A percentile compares a stretch with the other conserved stretches of the same genome.
Conservation (phyloP, 2,797 vertebrate species). For the Lutjanus argentimaculatus region DNA sequence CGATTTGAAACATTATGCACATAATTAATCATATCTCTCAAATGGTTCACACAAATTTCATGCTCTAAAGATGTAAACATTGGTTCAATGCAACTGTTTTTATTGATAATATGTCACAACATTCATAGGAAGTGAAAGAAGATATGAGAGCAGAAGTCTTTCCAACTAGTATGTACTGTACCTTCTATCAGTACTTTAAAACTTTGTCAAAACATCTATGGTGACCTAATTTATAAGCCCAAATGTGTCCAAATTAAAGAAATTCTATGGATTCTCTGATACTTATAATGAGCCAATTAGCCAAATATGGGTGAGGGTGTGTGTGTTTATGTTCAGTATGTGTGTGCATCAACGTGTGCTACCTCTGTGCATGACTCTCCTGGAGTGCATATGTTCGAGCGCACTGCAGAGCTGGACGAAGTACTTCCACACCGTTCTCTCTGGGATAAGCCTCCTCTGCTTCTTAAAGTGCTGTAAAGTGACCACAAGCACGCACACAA, state of each 20-base stretch:
- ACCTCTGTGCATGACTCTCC: slow-evolving; percentile 99
- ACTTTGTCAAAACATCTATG: slow-evolving; percentile 1
- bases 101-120: slow-evolving; percentile 6
- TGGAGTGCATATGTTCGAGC: slow-evolving; percentile 98
- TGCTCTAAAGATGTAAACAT: neutral
- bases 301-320: neutral
- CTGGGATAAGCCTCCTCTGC: slow-evolving; percentile 96
- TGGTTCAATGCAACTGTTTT: neutral
- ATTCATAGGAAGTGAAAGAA: neutral
- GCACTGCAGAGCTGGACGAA: slow-evolving; percentile 99
- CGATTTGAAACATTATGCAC: slow-evolving; percentile 1
- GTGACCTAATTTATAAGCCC: neutral
- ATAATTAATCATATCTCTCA: neutral
- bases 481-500: slow-evolving; percentile 42
- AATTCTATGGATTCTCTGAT: neutral
- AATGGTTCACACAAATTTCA: neutral
- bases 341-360: slow-evolving; percentile 32
- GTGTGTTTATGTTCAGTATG: slow-evolving; percentile 10
- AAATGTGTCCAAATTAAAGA: neutral
- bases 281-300: neutral
- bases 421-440: slow-evolving; percentile 98
- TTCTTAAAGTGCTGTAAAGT: slow-evolving; percentile 96
- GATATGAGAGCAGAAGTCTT: neutral
- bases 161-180: neutral
- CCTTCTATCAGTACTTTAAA: neutral